Percentiles rank a stretch among this genome's conserved stretches.
phyloP scores from a whole-genome alignment of 2,888 invertebrate species.

The Meiosimyza decipiens region DNA sequence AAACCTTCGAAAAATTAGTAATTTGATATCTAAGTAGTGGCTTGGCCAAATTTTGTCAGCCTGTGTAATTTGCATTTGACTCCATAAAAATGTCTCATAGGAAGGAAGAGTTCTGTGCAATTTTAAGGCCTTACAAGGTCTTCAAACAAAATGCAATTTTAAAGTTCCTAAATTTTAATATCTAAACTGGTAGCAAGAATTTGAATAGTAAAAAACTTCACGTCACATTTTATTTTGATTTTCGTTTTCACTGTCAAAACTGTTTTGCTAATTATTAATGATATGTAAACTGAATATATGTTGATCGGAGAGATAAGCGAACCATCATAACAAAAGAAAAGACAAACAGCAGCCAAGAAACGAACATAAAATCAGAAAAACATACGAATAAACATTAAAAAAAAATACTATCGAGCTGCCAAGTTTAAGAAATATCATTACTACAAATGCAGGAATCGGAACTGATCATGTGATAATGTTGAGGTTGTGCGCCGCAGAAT shows the following conservation, averaged over 20 bases:
- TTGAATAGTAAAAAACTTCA: no score
- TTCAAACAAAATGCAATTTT: no score
- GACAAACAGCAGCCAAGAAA: constrained; percentile 40
- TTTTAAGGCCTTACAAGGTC: no score
- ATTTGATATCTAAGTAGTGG: no score
- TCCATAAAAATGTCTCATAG: no score
- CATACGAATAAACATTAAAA: constrained; percentile 38
- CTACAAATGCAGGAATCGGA: constrained; percentile 29
- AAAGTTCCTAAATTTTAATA: no score
- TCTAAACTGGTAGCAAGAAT: no score
- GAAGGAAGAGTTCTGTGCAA: no score
- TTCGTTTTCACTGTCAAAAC: background rate
- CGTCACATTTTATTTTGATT: background rate
- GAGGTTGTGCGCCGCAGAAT: constrained; percentile 22
- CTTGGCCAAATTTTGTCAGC: no score
- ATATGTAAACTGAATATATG: constrained; percentile 14
- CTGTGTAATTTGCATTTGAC: no score
- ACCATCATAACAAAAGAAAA: background rate
- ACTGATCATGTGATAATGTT: constrained; percentile 32
- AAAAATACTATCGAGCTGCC: constrained; percentile 39
- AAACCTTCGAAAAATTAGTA: no score
- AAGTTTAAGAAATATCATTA: constrained; percentile 47
- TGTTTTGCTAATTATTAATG: background rate
- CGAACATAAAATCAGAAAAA: constrained; percentile 40
- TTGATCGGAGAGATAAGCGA: constrained; percentile 14